Conservation (phyloP, 92 coral and sea anemone species). For the Hydrozoanthus gracilis region DNA sequence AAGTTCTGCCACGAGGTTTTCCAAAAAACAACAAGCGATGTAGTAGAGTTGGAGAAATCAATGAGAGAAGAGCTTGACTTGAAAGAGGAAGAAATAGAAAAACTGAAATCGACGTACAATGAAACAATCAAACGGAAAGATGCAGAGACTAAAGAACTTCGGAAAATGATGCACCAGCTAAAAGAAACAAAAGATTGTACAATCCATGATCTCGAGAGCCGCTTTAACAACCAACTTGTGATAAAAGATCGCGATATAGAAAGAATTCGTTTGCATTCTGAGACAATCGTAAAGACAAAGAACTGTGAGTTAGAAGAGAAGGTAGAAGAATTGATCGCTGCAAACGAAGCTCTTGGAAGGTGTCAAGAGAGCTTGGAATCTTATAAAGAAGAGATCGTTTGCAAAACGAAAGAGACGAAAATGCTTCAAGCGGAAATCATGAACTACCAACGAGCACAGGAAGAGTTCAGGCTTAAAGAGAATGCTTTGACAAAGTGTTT, state of each 20-base stretch:
- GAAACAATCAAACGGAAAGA: not conserved
- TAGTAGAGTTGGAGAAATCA: slow-evolving; percentile 19
- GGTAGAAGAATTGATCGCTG: not conserved
- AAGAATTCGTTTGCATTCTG: not conserved
- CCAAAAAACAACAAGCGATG: slow-evolving; percentile 29
- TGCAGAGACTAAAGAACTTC: slow-evolving; percentile 21
- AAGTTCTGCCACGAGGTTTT: slow-evolving; percentile 35
- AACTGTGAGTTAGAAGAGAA: not conserved
- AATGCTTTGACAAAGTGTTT: not conserved
- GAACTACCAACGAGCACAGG: not conserved
- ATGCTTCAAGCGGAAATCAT: not conserved
- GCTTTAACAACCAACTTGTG: slow-evolving; percentile 4
- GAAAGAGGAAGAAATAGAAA: slow-evolving; percentile 31
- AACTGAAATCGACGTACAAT: not conserved
- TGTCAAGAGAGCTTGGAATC: not conserved
- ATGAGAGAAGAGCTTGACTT: slow-evolving; percentile 17
- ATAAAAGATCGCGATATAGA: slow-evolving; percentile 20
- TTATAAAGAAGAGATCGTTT: not conserved
- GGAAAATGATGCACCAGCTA: slow-evolving; percentile 16
- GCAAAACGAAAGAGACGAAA: not conserved
- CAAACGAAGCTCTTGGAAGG: not conserved
- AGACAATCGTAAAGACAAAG: not conserved
- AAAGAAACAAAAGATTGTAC: slow-evolving; percentile 15
- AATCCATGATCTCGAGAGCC: not conserved
- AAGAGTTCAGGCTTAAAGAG: slow-evolving; percentile 1